These are phyloP conservation scores for Petrocephalus microphthalmus DNA, from an alignment of 2,113 vertebrate genomes.

Conservation along the genomic window DNA sequence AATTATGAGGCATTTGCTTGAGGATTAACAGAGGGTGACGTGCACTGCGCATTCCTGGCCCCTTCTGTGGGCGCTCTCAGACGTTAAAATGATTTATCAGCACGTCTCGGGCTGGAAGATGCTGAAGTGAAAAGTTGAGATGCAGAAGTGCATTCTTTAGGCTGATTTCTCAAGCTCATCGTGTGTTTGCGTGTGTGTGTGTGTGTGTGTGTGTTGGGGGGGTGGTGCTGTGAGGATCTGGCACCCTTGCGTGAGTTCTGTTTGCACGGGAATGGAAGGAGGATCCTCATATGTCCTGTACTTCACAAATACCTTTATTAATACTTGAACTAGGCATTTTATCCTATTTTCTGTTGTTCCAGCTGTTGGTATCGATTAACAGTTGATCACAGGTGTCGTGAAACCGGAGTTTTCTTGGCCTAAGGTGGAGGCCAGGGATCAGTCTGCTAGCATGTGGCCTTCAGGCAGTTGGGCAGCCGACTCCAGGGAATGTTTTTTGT, in stretches of 20 bases:
- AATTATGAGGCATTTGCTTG: constrained; percentile 16
- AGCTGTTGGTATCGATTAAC: neutral
- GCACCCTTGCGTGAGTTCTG: neutral
- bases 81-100: neutral
- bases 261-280: neutral
- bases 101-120: neutral
- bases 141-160: constrained; percentile 39
- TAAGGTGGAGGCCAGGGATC: constrained; percentile 7
- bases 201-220: no score
- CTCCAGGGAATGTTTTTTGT: neutral
- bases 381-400: neutral
- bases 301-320: neutral
- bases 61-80: neutral
- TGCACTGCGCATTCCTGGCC: neutral
- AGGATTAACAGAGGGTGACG: neutral
- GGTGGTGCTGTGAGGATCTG: neutral
- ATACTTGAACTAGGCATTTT: neutral
- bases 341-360: neutral
- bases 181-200: constrained; percentile 18
- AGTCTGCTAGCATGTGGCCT: neutral
- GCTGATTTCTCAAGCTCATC: neutral
- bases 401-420: neutral
- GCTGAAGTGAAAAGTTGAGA: constrained; percentile 26
- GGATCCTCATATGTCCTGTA: neutral
- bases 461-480: neutral